Percentiles rank a stretch among this genome's conserved stretches.
phyloP scores from a whole-genome alignment of 2,888 invertebrate species.

The Escarpia spicata region DNA sequence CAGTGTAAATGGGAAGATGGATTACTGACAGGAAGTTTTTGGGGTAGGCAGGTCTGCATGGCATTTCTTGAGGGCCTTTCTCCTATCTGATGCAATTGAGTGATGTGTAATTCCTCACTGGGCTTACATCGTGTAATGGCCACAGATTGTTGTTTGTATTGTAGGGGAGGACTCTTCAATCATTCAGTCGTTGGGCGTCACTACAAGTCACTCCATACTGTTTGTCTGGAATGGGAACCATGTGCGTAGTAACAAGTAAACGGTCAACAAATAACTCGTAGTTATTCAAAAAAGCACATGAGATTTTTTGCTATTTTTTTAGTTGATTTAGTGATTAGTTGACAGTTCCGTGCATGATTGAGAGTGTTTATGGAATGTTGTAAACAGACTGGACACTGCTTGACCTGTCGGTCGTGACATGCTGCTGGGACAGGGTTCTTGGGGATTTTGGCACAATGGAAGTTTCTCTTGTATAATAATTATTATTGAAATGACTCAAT shows the following conservation, averaged over 20 bases:
- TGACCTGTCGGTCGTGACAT: neutral
- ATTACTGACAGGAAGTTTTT: no score
- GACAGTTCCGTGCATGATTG: neutral
- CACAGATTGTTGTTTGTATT: conserved; percentile 31
- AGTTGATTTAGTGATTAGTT: neutral
- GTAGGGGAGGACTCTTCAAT: conserved; percentile 45
- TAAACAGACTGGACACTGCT: neutral
- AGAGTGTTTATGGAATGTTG: neutral
- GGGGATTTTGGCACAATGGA: no score
- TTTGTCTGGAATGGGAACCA: conserved; percentile 59
- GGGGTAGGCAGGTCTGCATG: no score
- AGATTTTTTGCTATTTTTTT: neutral
- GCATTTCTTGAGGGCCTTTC: no score
- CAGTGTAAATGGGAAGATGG: no score
- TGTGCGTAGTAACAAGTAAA: conserved; percentile 41
- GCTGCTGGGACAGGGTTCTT: neutral
- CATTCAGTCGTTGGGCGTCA: conserved; percentile 45
- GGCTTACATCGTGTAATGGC: neutral
- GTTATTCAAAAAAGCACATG: neutral
- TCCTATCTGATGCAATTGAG: no score
- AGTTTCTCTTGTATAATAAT: no score
- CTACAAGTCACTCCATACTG: conserved; percentile 47
- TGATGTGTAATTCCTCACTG: neutral
- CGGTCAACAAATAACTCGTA: neutral
- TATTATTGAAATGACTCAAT: no score